Conservation (phyloP, 2,113 vertebrate species). For the Sphyrna mokarran region DNA sequence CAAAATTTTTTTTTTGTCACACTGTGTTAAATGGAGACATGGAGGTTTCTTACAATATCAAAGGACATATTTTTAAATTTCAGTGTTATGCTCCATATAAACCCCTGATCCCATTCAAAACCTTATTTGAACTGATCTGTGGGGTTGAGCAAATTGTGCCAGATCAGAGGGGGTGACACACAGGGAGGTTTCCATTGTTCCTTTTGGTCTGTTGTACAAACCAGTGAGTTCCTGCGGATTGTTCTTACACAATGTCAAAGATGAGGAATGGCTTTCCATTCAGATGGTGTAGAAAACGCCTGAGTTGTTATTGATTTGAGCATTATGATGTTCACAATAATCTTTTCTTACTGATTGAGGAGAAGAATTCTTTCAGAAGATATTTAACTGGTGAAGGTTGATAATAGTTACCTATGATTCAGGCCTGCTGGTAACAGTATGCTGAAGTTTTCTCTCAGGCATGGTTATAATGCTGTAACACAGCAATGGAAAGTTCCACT, state of each 20-base stretch:
- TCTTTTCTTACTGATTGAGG: not conserved
- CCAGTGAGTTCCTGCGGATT: not conserved
- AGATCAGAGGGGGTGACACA: not conserved
- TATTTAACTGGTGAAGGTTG: not conserved
- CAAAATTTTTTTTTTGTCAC: not conserved
- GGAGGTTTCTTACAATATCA: not conserved
- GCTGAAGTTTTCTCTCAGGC: not conserved
- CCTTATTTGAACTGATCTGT: not conserved
- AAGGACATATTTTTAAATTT: not conserved
- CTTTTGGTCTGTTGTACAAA: not conserved
- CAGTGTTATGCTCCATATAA: not conserved
- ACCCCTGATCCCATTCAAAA: not conserved
- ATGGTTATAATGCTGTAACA: not conserved
- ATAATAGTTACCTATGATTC: not conserved
- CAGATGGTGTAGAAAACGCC: not conserved
- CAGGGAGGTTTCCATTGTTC: not conserved
- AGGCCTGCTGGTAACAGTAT: not conserved
- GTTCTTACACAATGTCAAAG: not conserved
- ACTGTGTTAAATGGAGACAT: not conserved
- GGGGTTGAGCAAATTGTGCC: not conserved
- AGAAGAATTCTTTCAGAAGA: not conserved
- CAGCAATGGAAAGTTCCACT: not conserved
- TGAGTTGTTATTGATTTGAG: not conserved
- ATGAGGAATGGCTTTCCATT: not conserved
- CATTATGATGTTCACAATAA: not conserved